phyloP scores from a whole-genome alignment of 2,888 invertebrate species.

The Fissipunctia ypsillon region DNA sequence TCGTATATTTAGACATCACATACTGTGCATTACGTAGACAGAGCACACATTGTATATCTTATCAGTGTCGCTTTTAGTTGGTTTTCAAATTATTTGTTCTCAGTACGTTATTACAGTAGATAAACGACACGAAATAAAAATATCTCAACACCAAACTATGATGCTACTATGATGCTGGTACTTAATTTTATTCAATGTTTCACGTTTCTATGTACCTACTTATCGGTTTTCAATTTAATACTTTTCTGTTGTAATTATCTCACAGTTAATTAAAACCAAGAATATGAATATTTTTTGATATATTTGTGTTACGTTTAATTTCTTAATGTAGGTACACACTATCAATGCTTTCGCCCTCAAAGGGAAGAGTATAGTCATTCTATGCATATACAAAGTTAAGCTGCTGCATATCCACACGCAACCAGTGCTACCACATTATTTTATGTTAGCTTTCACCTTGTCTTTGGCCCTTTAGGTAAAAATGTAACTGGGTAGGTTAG shows the following conservation, averaged over 20 bases:
- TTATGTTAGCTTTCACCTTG: slow-evolving; percentile 22
- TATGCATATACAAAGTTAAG: slow-evolving; percentile 3
- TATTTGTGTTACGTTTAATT: slow-evolving; percentile 14
- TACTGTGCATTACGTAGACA: slow-evolving; percentile 72
- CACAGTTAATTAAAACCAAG: slow-evolving; percentile 16
- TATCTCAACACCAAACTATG: slow-evolving; percentile 26
- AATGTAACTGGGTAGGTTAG: neutral
- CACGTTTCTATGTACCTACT: neutral
- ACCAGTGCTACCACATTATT: slow-evolving; percentile 25
- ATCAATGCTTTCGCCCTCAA: slow-evolving; percentile 16
- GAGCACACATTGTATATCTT: slow-evolving; percentile 66
- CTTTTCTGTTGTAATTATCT: slow-evolving; percentile 1
- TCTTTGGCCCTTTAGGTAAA: slow-evolving; percentile 1
- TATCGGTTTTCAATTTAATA: neutral
- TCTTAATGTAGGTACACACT: neutral
- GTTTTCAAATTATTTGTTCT: slow-evolving; percentile 67
- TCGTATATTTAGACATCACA: slow-evolving; percentile 73
- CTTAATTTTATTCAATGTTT: slow-evolving; percentile 1
- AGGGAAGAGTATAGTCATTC: neutral
- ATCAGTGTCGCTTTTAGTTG: slow-evolving; percentile 70
- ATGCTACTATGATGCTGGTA: slow-evolving; percentile 8
- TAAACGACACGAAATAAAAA: slow-evolving; percentile 40
- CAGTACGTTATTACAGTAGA: slow-evolving; percentile 53
- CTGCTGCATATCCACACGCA: slow-evolving; percentile 32
- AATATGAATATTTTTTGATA: neutral